Conservation (phyloP, 1,140 invertebrate species). For the Saxidomus purpurata region DNA sequence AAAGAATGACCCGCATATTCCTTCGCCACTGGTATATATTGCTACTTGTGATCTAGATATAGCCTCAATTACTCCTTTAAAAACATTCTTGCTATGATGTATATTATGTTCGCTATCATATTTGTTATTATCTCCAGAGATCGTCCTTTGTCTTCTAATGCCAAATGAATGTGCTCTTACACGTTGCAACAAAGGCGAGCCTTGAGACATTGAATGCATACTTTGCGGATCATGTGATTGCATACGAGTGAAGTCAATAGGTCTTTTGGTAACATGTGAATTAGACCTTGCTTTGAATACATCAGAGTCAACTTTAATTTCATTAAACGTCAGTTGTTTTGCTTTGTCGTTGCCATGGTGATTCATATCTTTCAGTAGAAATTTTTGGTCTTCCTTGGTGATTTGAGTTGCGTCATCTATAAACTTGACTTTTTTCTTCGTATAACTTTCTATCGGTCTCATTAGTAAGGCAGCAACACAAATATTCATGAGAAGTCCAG, state of each 20-base stretch:
- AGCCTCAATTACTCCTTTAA: constrained; percentile 19
- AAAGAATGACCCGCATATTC: constrained; percentile 36
- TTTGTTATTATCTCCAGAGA: background rate
- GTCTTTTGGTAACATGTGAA: background rate
- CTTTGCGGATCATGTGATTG: background rate
- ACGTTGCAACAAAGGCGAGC: constrained; percentile 9
- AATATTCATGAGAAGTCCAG: constrained; percentile 39
- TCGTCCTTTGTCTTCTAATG: background rate
- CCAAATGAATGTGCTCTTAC: background rate
- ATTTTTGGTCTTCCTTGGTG: background rate
- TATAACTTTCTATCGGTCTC: constrained; percentile 49
- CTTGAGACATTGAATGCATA: background rate
- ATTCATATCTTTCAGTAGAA: background rate
- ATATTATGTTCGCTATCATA: background rate
- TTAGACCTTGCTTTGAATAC: background rate
- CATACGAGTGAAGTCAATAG: background rate
- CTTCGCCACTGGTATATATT: constrained; percentile 7
- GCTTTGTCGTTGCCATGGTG: background rate
- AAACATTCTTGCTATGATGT: background rate
- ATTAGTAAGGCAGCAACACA: constrained; percentile 18
- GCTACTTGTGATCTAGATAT: constrained; percentile 38
- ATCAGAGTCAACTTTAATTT: background rate
- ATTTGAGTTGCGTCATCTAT: background rate
- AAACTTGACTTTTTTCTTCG: background rate
- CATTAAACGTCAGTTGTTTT: background rate